These are phyloP conservation scores for Orthosia gothica DNA, from an alignment of 2,888 invertebrate genomes.

Conservation along the genomic window DNA sequence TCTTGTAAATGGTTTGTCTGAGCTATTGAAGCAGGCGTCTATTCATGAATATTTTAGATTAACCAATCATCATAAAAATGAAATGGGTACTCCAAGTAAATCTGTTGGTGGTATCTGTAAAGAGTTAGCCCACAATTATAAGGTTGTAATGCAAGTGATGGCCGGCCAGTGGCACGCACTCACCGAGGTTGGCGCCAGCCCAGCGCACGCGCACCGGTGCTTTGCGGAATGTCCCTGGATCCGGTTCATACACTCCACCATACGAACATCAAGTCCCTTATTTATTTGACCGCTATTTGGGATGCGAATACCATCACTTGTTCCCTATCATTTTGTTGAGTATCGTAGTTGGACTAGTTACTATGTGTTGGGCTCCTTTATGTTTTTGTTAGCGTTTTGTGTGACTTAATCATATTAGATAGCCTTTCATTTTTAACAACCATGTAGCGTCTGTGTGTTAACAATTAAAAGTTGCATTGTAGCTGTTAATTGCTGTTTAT, in stretches of 20 bases:
- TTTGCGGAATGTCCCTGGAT: slow-evolving; percentile 77
- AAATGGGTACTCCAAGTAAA: not conserved
- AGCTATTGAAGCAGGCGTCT: not conserved
- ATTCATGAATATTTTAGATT: slow-evolving; percentile 7
- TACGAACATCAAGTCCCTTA: slow-evolving; percentile 47
- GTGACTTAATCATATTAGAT: not conserved
- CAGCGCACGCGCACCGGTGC: slow-evolving; percentile 78
- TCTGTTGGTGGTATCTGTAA: slow-evolving; percentile 19
- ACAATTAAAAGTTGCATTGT: no score
- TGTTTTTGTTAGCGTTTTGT: not conserved
- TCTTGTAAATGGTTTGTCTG: slow-evolving; percentile 1
- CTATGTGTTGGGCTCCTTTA: not conserved
- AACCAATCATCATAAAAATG: slow-evolving; percentile 13
- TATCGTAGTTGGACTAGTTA: not conserved
- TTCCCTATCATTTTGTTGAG: not conserved
- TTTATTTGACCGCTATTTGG: slow-evolving; percentile 31
- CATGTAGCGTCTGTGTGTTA: no score
- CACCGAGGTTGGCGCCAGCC: slow-evolving; percentile 58
- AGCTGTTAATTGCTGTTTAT: no score
- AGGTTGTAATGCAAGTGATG: slow-evolving; percentile 52
- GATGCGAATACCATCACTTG: slow-evolving; percentile 2
- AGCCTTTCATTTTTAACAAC: no score
- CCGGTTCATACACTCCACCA: slow-evolving; percentile 73
- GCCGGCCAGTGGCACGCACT: slow-evolving; percentile 44
- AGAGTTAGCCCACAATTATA: slow-evolving; percentile 50